Base-by-base conservation (phyloP, 1,140 invertebrate species). In the Sinonovacula constricta region DNA sequence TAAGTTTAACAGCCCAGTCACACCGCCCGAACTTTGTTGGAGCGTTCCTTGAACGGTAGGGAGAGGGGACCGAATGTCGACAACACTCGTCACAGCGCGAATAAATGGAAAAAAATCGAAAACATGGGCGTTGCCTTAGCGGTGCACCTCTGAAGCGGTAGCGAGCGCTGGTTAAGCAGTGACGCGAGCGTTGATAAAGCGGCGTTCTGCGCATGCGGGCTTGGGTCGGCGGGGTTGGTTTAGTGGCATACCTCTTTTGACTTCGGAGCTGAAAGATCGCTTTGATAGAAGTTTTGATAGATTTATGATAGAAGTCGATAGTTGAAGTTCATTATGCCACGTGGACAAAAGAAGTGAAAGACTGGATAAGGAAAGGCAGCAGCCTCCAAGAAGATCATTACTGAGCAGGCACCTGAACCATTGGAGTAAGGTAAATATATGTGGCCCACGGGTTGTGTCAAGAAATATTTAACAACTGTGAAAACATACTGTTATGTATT, bases 141-240 rank as follows among this genome's bases (percentile, higher is more conserved):
- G 39, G 18, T 66, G 63, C n/a, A 39, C 39, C 39, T 30, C 59
- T 34, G 31, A 31, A 66, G 39, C 63, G 31, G 63, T 24, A 66
- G 63, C 63, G 31, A 34, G 36, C 26, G 63, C 49, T 66, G 63
- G 31, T 69, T 15, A 54, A 69, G 66, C 51, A 51, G 51, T 70
- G 67, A 49, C 53, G 5, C 28, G 49, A 69, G 49, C 28, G 67
- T 57, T 70, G 67, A 53, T 69, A 69, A 26, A 69, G 66, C 51
- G 66, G 51, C 66, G 66, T 69, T 69, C 66, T 69, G 45, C 51
- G 66, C 66, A 69, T 69, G 45, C 51, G 51, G 45, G 51, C 51
- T 14, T 69, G 39, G 66, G 49, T 39, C 49, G 34, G 66, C 34
- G 12, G 45, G 49, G 66, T 31, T 34, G 30, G 30, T 34, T 70